Base-by-base conservation (phyloP, 2,113 vertebrate genomes). In the Oryzias curvinotus region DNA sequence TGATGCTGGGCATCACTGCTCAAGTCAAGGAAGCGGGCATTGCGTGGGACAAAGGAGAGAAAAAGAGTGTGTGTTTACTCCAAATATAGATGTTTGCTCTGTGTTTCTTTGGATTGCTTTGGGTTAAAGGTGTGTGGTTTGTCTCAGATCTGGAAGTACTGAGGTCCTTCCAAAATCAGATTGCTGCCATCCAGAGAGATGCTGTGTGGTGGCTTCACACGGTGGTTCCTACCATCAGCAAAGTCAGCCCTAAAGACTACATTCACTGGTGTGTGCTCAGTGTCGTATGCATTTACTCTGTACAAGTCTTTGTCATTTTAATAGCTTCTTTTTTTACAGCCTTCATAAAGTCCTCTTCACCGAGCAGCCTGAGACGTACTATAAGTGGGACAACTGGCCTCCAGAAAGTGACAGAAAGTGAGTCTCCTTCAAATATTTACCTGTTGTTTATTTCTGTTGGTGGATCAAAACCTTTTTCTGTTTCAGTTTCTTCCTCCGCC, bases 301-400 rank as follows among this genome's bases (percentile, higher is more conserved):
- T 21, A 28, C 30, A 41, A 10, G 17, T 65, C 48, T 60, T 14
- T 57, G 28, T 17, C 41, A 1, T 6, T 50, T 54, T 4, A 25
- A 15, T 3, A 18, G 14, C 57, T 19, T 47, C 13, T 15, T 43
- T 44, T 44, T 42, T 53, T 21, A 1, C 82, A 99, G 97, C 87
- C 95, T 99, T 21, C 96, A 99, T 89, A 99, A 99, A 87, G 97
- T 99, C 61, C 95, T 99, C 12, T 99, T 99, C 89, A 99, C 97
- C 0, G 97, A 99, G 76, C 97, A 99, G 66, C 96, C 97, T 0
- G 97, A 99, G 90, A 99, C 97, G 0, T 99, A 99, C 85, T 99
- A 99, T 89, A 99, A 99, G 68, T 98, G 97, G 97, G 97, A 99
- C 88, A 99, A 98, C 90, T 99, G 97, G 97, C 97, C 97, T 1